These are phyloP conservation scores for Argynnis bischoffii DNA, from an alignment of 2,888 invertebrate species.

Conservation along the genomic window DNA sequence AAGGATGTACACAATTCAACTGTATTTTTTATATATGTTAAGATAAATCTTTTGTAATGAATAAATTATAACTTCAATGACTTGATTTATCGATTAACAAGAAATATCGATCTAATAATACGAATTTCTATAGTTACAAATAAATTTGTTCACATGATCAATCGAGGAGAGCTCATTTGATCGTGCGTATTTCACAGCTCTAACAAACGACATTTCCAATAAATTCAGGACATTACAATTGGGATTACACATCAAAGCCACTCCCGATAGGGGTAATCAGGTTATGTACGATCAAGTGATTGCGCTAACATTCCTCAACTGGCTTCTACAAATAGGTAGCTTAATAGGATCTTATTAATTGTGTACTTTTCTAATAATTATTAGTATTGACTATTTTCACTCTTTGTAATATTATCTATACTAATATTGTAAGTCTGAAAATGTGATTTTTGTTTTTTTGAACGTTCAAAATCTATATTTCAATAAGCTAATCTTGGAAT, in stretches of 20 bases:
- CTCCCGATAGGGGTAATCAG: constrained; percentile 17
- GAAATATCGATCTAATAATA: background rate
- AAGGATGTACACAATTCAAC: too few relatives aligned
- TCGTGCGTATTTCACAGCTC: constrained; percentile 15
- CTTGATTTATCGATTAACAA: too few relatives aligned
- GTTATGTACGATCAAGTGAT: constrained; percentile 4
- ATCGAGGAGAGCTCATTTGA: constrained; percentile 8
- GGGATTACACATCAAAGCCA: constrained; percentile 21
- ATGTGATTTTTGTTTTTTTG: too few relatives aligned
- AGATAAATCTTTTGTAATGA: too few relatives aligned
- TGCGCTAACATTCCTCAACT: constrained; percentile 3
- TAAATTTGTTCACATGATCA: constrained; percentile 1
- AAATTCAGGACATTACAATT: constrained; percentile 18
- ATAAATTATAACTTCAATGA: too few relatives aligned
- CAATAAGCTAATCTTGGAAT: too few relatives aligned
- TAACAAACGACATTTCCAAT: constrained; percentile 16
- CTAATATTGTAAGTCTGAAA: too few relatives aligned
- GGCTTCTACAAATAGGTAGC: background rate
- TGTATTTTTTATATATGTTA: too few relatives aligned
- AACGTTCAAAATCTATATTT: too few relatives aligned
- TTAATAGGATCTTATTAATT: background rate
- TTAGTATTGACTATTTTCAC: too few relatives aligned
- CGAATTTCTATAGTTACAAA: constrained; percentile 1
- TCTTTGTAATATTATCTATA: too few relatives aligned
- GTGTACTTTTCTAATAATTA: too few relatives aligned